A percentile compares a stretch with the other conserved stretches of the same genome.
Conservation (phyloP, 2,888 invertebrate species). For the Hydrotaea cyrtoneurina region DNA sequence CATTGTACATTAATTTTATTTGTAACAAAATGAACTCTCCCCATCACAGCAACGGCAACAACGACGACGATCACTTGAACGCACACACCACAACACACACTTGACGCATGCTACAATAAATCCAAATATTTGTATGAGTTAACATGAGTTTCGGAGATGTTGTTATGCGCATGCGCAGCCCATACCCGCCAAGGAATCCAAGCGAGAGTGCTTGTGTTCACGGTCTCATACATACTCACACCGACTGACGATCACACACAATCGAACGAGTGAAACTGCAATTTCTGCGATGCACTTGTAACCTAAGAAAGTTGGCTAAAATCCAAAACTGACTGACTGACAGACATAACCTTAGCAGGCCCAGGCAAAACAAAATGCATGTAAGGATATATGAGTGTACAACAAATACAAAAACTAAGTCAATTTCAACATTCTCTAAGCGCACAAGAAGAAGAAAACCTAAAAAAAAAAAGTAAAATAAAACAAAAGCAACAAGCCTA, state of each 20-base stretch:
- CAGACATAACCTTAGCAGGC: background rate
- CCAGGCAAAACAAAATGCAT: conserved; percentile 7
- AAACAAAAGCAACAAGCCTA: conserved; percentile 34
- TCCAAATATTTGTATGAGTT: conserved; percentile 47
- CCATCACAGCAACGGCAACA: background rate
- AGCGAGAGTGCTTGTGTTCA: conserved; percentile 40
- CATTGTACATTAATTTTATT: conserved; percentile 67
- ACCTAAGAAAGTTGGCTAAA: conserved; percentile 55
- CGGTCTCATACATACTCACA: conserved; percentile 39
- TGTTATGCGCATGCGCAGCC: background rate
- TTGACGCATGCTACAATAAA: conserved; percentile 65
- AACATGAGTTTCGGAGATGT: conserved; percentile 21
- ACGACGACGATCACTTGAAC: background rate
- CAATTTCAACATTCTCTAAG: conserved; percentile 52
- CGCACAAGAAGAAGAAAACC: background rate
- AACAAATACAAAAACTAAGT: conserved; percentile 43
- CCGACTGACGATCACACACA: conserved; percentile 44
- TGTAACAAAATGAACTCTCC: conserved; percentile 57
- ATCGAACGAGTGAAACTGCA: background rate
- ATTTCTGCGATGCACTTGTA: conserved; percentile 66
- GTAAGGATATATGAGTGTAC: background rate
- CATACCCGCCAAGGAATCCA: background rate
- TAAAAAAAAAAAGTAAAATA: conserved; percentile 19
- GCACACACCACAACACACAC: conserved; percentile 7
- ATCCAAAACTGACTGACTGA: conserved; percentile 45